Evolutionary conservation across 53 echinoderm and acorn worm species (phyloP), one percentile per base, ranked within the genome.

Genomic region (Apostichopus leukothele): DNA sequence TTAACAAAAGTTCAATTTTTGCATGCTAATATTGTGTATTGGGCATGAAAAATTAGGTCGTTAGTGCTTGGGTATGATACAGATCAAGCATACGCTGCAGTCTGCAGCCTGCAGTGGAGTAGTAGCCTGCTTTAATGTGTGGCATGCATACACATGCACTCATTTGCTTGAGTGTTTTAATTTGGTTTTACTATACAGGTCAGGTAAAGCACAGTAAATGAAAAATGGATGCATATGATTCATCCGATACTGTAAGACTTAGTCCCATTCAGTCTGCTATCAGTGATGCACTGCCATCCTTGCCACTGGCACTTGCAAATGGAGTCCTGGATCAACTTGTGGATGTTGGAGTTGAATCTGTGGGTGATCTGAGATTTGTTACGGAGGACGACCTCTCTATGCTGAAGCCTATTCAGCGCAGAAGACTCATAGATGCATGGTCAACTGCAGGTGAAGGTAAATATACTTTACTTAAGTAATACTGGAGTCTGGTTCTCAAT

Each of bases 281-380:
- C 68, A 67, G 68, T 67, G 68, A 67, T 67, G 68, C 68, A 67
- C 68, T 67, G 68, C 68, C 68, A n/a, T 67, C n/a, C 68, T 67
- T n/a, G 68, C 68, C 68, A 67, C 68, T 67, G 68, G 68, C 68
- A 67, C 68, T 67, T 67, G n/a, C 68, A 67, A 67, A 67, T 67
- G 68, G 68, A 67, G 68, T 67, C 68, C 68, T 67, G 13, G 68
- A 67, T 67, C 68, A 67, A 16, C 68, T 67, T 67, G 68, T 67
- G 4, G n/a, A 67, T 67, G 68, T 67, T 16, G 68, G 68, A 16
- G 68, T 67, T 67, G 68, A 67, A 67, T 67, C 68, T n/a, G 68
- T 67, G 68, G 68, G 14, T 67, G 68, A 67, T 67, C 68, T 67
- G 68, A 67, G 68, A 67, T 67, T 67, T 67, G 68, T 67, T 3